A percentile compares a stretch with the other conserved stretches of the same genome.
These are phyloP conservation scores for Melipona bicolor DNA, from an alignment of 2,888 invertebrate genomes.

Conservation along the genomic window DNA sequence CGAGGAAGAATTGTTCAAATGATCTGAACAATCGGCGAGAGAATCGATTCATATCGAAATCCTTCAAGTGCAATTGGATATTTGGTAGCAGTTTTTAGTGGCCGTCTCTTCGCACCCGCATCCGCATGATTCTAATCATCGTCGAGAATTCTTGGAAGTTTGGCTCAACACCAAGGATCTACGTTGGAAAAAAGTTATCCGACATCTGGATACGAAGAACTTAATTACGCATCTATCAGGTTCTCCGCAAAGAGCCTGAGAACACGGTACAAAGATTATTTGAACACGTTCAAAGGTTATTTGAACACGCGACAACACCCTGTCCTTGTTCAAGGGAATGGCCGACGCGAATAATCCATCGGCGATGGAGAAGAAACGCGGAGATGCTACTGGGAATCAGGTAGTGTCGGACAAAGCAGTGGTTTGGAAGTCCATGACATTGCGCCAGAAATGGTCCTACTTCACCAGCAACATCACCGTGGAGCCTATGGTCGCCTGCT, in stretches of 20 bases:
- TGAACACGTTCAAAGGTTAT: neutral
- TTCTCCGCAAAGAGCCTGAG: neutral
- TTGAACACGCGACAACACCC: neutral
- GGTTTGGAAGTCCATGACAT: slow-evolving; percentile 85
- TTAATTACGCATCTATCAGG: too few relatives aligned
- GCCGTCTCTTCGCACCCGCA: neutral
- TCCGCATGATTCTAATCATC: slow-evolving; percentile 10
- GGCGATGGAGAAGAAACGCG: slow-evolving; percentile 54
- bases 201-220: neutral
- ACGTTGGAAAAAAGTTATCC: neutral
- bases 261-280: neutral
- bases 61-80: neutral
- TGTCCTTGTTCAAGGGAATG: slow-evolving; percentile 27
- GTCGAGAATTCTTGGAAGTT: neutral
- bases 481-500: slow-evolving; percentile 91
- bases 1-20: neutral
- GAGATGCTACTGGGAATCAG: slow-evolving; percentile 21
- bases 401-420: slow-evolving; percentile 55
- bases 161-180: neutral
- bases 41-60: neutral
- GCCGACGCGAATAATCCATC: slow-evolving; percentile 30
- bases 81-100: too few relatives aligned
- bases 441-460: slow-evolving; percentile 86
- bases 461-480: slow-evolving; percentile 89
- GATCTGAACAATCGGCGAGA: neutral